phyloP scores from a whole-genome alignment of 2,113 vertebrate species.

The Montifringilla adamsi region DNA sequence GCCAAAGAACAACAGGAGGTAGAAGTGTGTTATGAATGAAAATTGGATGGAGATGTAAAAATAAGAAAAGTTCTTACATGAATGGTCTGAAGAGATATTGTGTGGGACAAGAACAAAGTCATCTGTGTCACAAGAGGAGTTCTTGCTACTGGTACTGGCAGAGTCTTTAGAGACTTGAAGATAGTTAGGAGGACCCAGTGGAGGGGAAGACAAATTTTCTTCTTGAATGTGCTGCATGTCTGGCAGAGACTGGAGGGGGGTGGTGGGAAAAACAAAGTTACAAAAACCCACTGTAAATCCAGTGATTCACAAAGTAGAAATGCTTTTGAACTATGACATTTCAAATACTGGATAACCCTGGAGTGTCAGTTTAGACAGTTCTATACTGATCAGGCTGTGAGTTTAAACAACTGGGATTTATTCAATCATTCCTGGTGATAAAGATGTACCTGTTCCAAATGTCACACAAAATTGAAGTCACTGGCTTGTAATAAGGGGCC shows the following conservation, averaged over 20 bases:
- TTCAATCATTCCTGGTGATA: background rate
- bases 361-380: background rate
- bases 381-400: background rate
- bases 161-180: slow-evolving; percentile 96
- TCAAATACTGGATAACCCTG: background rate
- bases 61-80: slow-evolving; percentile 76
- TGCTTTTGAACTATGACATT: background rate
- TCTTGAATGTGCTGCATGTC: slow-evolving; percentile 95
- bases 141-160: slow-evolving; percentile 93
- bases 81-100: slow-evolving; percentile 87
- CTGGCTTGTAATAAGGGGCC: background rate
- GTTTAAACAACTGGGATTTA: background rate
- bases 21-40: background rate
- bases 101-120: slow-evolving; percentile 97
- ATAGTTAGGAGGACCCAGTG: slow-evolving; percentile 90
- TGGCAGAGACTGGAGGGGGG: slow-evolving; percentile 82
- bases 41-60: background rate
- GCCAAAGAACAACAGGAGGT: background rate
- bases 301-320: background rate
- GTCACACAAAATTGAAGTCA: background rate
- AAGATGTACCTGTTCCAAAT: background rate
- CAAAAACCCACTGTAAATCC: background rate
- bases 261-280: background rate
- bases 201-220: slow-evolving; percentile 89
- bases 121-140: slow-evolving; percentile 94